Percentiles rank a stretch among this genome's conserved stretches.
These are phyloP conservation scores for Archaeoteleia sp. DNA, from an alignment of 2,888 invertebrate species.

Conservation along the genomic window DNA sequence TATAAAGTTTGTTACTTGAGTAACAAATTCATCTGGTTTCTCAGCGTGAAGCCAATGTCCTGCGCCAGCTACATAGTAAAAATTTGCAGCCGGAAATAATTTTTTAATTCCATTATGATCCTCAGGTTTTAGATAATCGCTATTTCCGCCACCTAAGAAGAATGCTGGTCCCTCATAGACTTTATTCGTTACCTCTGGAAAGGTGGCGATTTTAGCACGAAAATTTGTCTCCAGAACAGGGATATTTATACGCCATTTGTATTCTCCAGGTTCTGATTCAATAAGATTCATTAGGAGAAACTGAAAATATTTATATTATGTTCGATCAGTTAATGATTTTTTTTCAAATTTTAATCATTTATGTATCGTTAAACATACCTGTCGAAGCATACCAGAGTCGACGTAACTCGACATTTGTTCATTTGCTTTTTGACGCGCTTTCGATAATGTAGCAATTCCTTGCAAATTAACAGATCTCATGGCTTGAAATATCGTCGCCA, in stretches of 20 bases:
- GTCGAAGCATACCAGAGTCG: constrained; percentile 78
- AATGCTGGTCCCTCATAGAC: constrained; percentile 82
- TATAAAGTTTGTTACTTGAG: constrained; percentile 80
- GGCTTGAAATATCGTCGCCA: constrained; percentile 81
- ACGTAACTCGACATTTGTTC: constrained; percentile 79
- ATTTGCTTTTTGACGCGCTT: constrained; percentile 83
- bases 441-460: constrained; percentile 80
- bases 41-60: constrained; percentile 97
- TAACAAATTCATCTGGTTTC: constrained; percentile 86
- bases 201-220: constrained; percentile 78
- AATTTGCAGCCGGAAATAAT: constrained; percentile 83
- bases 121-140: constrained; percentile 82
- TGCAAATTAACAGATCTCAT: constrained; percentile 80
- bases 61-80: constrained; percentile 85
- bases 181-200: constrained; percentile 77
- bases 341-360: constrained; percentile 1
- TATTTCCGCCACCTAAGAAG: constrained; percentile 90
- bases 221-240: constrained; percentile 83
- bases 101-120: constrained; percentile 81
- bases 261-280: constrained; percentile 79
- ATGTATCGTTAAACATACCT: constrained; percentile 64
- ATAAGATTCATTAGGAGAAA: constrained; percentile 92
- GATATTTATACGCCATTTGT: constrained; percentile 89
- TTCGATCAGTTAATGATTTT: background rate
- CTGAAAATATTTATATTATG: constrained; percentile 70